Evolutionary conservation across 2,888 invertebrate species (phyloP), one percentile per base, ranked within the genome.

Genomic region (Lasioglossum leucozonium): DNA sequence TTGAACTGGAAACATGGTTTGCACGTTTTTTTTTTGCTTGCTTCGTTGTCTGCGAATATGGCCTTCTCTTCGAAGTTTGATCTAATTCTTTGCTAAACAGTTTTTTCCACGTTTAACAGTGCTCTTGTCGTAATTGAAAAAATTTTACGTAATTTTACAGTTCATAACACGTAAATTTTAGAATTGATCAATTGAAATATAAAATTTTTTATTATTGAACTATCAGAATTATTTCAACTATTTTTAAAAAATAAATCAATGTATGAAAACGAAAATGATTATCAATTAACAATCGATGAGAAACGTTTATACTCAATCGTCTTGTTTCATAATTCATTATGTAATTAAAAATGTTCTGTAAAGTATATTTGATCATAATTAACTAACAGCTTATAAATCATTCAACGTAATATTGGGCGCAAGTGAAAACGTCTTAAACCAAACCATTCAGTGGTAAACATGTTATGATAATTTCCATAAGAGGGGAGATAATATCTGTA

Each of bases 401-500:
- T 34, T 3, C 18, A 34, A 34, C 34, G 10, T 37, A 67, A 37
- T 34, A 65, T 67, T 55, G 55, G 37, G 8, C 6, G 6, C 3
- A 62, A 26, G 10, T 67, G 22, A 37, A 65, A 65, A 10, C 34
- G 18, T 22, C 34, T 34, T 34, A 34, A 65, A 13, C 10, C 22
- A 18, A 34, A 4, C 34, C 18, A 37, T 37, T 67, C 62, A 30
- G 11, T 67, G 65, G 65, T 67, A 67, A 67, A 67, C 65, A 67
- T 67, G 65, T 37, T 67, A 34, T 22, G 65, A 67, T 37, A 37
- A 22, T 34, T 34, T 67, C 22, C 10, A 37, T 37, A 67, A 10
- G 65, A 37, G 65, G 65, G 34, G 65, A 67, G 65, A 67, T 67
- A 62, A 67, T 65, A 37, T 34, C 65, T 37, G 65, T 37, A 34